Percentiles rank a stretch among this genome's conserved stretches.
phyloP scores from a whole-genome alignment of 53 echinoderm and acorn worm genomes.

The Luidia sarsii region DNA sequence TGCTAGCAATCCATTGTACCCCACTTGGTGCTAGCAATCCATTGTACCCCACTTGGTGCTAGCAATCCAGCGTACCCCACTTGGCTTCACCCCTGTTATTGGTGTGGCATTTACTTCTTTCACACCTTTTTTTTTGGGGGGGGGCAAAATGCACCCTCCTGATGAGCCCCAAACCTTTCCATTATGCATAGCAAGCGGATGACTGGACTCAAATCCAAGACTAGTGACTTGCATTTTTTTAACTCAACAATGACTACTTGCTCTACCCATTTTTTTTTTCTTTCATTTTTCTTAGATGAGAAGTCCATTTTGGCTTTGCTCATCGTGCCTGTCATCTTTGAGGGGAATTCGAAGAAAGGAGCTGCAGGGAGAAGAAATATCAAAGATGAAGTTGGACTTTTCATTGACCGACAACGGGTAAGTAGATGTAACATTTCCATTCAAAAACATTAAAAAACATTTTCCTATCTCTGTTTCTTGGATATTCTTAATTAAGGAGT shows the following conservation, averaged over 20 bases:
- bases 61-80: too few species aligned
- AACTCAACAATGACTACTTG: background rate
- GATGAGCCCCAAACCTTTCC: background rate
- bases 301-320: slow-evolving; percentile 24
- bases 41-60: too few species aligned
- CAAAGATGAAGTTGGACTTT: background rate
- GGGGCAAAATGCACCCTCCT: background rate
- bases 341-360: slow-evolving; percentile 5
- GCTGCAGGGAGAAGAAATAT: slow-evolving; percentile 10
- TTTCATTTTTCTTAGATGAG: slow-evolving; percentile 20
- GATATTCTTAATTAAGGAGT: background rate
- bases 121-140: background rate
- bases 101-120: too few species aligned
- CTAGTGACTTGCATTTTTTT: background rate
- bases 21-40: too few species aligned
- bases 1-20: too few species aligned
- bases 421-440: background rate
- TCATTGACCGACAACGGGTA: slow-evolving; percentile 30
- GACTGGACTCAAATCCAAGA: background rate
- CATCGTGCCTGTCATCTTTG: slow-evolving; percentile 28
- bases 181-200: too few species aligned
- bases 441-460: background rate
- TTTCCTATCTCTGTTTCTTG: slow-evolving; percentile 2
- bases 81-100: too few species aligned
- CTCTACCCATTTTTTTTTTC: background rate